Percentiles rank a stretch among this genome's conserved stretches.
Conservation (phyloP, 2,888 invertebrate species). For the Volucella inflata region DNA sequence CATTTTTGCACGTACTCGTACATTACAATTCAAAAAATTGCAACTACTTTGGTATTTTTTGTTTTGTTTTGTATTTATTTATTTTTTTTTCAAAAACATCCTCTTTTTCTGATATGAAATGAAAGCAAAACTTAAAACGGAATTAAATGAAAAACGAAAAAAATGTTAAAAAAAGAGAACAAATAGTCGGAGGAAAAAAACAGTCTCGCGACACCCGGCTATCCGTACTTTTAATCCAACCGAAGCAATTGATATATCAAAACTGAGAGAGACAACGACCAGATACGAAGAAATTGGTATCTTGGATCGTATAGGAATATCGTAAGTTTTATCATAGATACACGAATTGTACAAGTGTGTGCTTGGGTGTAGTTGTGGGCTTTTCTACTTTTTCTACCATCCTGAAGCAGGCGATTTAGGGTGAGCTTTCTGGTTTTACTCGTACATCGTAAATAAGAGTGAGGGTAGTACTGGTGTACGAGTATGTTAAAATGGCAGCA, state of each 20-base stretch:
- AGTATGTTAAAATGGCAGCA: slow-evolving; percentile 3
- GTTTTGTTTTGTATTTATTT: too few species aligned
- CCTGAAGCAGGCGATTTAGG: slow-evolving; percentile 26
- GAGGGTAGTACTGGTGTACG: slow-evolving; percentile 15
- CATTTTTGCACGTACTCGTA: too few species aligned
- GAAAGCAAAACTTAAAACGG: slow-evolving; percentile 21
- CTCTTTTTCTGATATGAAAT: neutral
- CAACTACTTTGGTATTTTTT: too few species aligned
- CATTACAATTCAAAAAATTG: too few species aligned
- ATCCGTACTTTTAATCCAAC: slow-evolving; percentile 70
- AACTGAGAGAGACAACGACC: slow-evolving; percentile 63
- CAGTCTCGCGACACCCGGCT: slow-evolving; percentile 65
- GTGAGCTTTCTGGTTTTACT: slow-evolving; percentile 58
- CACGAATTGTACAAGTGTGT: slow-evolving; percentile 25
- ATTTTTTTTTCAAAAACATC: slow-evolving; percentile 11
- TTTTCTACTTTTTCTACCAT: too few species aligned
- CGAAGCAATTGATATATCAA: slow-evolving; percentile 73
- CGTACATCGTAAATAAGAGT: slow-evolving; percentile 30
- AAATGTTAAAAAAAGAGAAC: slow-evolving; percentile 37
- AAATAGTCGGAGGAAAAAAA: slow-evolving; percentile 68
- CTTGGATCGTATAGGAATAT: slow-evolving; percentile 36
- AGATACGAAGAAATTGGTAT: slow-evolving; percentile 43
- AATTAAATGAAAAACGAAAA: slow-evolving; percentile 18
- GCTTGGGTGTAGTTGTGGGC: neutral
- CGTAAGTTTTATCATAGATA: slow-evolving; percentile 42